A percentile compares a stretch with the other conserved stretches of the same genome.
Conservation (phyloP, 2,797 vertebrate genomes). For the Limosa lapponica region DNA sequence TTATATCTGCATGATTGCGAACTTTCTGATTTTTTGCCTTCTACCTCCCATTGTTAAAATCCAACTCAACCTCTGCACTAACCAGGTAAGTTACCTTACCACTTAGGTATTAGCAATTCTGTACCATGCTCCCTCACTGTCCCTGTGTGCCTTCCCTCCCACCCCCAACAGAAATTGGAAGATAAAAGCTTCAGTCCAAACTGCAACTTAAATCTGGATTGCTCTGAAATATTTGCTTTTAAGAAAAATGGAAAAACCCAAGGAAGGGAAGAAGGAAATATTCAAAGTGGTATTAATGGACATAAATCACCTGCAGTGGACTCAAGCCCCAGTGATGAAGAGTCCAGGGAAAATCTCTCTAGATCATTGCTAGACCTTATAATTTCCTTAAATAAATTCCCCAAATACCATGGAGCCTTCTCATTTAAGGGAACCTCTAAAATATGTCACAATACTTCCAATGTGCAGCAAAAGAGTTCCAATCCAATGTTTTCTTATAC, state of each 20-base stretch:
- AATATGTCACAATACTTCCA: background rate
- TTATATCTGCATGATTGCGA: background rate
- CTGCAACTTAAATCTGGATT: background rate
- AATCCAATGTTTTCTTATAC: background rate
- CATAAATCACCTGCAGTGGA: background rate
- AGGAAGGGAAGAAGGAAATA: background rate
- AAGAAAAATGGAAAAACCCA: background rate
- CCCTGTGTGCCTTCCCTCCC: background rate
- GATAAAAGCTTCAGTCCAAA: background rate
- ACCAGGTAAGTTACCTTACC: background rate
- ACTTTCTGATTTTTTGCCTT: background rate
- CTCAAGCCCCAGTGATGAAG: background rate
- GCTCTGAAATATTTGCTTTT: background rate
- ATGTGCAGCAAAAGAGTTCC: background rate
- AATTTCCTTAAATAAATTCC: background rate
- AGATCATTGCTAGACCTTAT: background rate
- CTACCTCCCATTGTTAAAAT: background rate
- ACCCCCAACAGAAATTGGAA: background rate
- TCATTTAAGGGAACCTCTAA: background rate
- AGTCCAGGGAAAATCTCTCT: background rate
- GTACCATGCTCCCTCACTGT: background rate
- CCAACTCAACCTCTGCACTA: background rate
- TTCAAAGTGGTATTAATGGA: background rate
- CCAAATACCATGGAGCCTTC: fast-evolving
- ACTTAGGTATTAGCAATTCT: background rate